Percentiles rank a stretch among this genome's conserved stretches.
phyloP scores from a whole-genome alignment of 2,113 vertebrate species.

The Ciconia stormi region DNA sequence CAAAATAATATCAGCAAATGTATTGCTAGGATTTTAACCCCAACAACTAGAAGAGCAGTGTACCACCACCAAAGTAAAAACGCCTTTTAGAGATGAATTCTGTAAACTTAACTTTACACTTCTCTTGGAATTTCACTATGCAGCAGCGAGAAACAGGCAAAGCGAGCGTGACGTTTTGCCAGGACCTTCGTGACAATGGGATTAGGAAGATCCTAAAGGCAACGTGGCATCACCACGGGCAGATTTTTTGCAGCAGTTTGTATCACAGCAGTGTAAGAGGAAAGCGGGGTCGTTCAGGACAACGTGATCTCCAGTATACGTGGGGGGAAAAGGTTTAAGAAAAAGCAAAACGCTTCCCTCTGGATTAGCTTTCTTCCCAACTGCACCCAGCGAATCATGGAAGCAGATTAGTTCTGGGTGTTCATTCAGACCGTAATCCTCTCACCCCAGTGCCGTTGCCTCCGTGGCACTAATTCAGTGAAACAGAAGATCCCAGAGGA shows the following conservation, averaged over 20 bases:
- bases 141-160: background rate
- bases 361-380: background rate
- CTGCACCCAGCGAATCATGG: background rate
- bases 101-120: background rate
- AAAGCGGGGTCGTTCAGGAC: background rate
- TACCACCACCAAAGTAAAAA: background rate
- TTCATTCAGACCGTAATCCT: background rate
- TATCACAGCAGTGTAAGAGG: background rate
- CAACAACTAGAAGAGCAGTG: background rate
- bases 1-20: background rate
- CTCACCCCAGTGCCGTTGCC: background rate
- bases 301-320: background rate
- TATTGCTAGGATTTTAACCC: background rate
- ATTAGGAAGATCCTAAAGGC: background rate
- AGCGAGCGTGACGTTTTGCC: fast-evolving
- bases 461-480: background rate
- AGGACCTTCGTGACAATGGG: background rate
- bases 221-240: background rate
- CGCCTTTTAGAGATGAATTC: background rate
- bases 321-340: background rate
- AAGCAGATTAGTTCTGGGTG: slow-evolving; percentile 23
- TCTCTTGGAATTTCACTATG: background rate
- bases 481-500: background rate
- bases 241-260: background rate
- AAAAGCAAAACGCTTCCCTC: background rate